Base-by-base conservation (phyloP, 2,797 vertebrate genomes). In the Tadarida brasiliensis region DNA sequence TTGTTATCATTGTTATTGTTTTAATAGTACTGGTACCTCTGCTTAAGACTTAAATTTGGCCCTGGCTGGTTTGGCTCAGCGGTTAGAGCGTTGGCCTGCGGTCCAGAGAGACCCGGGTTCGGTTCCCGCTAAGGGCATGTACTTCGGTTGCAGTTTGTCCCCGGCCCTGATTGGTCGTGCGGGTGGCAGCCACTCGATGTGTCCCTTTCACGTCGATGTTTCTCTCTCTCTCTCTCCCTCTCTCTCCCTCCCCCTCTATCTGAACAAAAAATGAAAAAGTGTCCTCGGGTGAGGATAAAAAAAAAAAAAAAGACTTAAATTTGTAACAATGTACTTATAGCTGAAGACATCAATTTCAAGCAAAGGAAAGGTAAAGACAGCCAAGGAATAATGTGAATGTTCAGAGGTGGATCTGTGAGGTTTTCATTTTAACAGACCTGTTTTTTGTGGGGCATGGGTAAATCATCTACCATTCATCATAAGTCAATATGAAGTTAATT, bases 401-500 rank as follows among this genome's bases (percentile, higher is more conserved):
- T 39, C 54, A 63, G 30, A 91, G 44, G 51, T 77, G 24, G 17
- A 77, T 77, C 63, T 85, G 7, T 83, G 56, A 93, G 28, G 7
- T 57, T 96, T 86, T 67, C n/a, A 47, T 78, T 63, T 94, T 90
- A n/a, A 74, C 28, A 88, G 73, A 71, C 24, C 20, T 4, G 4
- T 88, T 89, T 44, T 95, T 67, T 82, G 35, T 44, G 49, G 65
- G 26, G 12, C 33, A 68, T 76, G 5, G 57, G 73, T 82, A 87
- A 83, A 91, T 88, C 6, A 2, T 54, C 87, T 61, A 35, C n/a
- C 28, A 47, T 70, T 94, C 54, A 17, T 87, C 65, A 0, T 91
- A 86, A 94, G 35, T 71, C 61, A 93, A 26, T 76, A 71, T 74
- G 56, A 93, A 71, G 16, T 86, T 73, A 68, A 73, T 57, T 92